Evolutionary conservation across 2,113 vertebrate species (phyloP).

Genomic region (Hippocampus barbouri): DNA sequence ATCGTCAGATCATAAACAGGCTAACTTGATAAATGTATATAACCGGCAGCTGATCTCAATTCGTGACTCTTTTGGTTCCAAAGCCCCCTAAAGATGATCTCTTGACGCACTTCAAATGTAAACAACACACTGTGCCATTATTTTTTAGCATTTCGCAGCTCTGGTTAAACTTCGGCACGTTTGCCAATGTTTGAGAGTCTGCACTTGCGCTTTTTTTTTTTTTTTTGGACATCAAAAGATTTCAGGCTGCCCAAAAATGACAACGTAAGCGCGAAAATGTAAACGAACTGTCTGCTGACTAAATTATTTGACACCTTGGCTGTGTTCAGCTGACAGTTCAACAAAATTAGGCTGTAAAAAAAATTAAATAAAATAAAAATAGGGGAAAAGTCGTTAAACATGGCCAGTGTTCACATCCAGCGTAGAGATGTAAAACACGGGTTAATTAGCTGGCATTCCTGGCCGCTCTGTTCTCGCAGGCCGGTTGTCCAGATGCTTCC

Average conservation of each 20-base stretch:
- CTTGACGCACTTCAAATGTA: neutral
- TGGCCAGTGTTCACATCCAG: neutral
- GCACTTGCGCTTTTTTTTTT: too few relatives aligned
- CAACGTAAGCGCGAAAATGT: neutral
- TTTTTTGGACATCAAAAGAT: too few relatives aligned
- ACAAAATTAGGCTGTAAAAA: neutral
- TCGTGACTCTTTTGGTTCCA: neutral
- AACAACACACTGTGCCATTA: neutral
- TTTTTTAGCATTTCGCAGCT: neutral
- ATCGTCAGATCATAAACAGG: too few relatives aligned
- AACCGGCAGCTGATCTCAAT: too few relatives aligned
- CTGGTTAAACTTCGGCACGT: neutral
- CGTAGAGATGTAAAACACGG: neutral
- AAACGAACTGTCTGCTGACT: neutral
- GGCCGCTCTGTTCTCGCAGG: slow-evolving; percentile 49
- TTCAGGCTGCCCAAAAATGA: neutral
- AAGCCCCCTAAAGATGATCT: neutral
- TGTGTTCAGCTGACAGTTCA: neutral
- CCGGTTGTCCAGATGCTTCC: slow-evolving; percentile 60
- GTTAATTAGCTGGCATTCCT: slow-evolving; percentile 62
- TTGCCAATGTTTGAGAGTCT: neutral
- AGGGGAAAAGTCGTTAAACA: neutral
- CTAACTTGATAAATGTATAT: too few relatives aligned
- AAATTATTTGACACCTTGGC: neutral
- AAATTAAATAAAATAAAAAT: too few relatives aligned